Percentiles rank a stretch among this genome's conserved stretches.
These are phyloP conservation scores for Macaria notata DNA, from an alignment of 2,888 invertebrate species.

Conservation along the genomic window DNA sequence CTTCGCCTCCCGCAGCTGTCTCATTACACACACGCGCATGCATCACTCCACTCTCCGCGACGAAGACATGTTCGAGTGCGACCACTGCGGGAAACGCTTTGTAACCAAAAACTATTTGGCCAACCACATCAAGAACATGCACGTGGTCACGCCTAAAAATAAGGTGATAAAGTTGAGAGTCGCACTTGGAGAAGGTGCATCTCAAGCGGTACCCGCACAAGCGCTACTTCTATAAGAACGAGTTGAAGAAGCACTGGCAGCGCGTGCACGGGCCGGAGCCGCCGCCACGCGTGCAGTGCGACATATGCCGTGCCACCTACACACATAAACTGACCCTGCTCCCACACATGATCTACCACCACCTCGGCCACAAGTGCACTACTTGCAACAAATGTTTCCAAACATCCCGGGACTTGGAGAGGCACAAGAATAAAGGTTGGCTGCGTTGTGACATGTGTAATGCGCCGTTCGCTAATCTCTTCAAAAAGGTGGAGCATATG, in stretches of 20 bases:
- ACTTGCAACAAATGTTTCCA: conserved; percentile 5
- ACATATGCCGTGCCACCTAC: background rate
- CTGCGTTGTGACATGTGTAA: too few relatives aligned
- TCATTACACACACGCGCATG: conserved; percentile 1
- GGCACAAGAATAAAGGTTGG: background rate
- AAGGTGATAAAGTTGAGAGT: too few relatives aligned
- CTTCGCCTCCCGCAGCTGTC: too few relatives aligned
- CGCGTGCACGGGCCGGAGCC: background rate
- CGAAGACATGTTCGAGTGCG: conserved; percentile 14
- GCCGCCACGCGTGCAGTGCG: background rate
- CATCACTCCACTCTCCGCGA: conserved; percentile 18
- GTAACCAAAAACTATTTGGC: background rate
- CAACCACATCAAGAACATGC: background rate
- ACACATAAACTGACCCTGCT: background rate
- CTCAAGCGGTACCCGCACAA: background rate
- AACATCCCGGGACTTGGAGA: background rate
- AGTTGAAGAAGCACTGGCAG: background rate
- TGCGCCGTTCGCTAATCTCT: too few relatives aligned
- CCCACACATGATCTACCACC: too few relatives aligned
- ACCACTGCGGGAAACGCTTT: conserved; percentile 33
- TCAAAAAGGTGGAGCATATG: too few relatives aligned
- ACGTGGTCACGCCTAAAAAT: background rate
- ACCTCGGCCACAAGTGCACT: background rate
- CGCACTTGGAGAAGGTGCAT: background rate
- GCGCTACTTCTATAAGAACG: background rate